phyloP scores from a whole-genome alignment of 2,113 vertebrate genomes.

The Caranx ignobilis region DNA sequence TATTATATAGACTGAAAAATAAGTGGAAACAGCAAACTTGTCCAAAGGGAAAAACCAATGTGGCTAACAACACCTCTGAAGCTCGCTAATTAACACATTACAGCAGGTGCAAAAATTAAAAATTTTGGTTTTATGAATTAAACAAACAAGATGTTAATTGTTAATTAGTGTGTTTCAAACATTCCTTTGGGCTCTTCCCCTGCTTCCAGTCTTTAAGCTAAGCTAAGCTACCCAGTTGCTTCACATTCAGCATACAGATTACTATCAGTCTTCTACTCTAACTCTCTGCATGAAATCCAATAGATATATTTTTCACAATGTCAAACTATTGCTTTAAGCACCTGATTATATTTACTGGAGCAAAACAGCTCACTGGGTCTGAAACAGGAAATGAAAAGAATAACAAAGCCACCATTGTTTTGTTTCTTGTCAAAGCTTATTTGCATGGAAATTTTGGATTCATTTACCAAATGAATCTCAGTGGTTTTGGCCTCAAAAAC shows the following conservation, averaged over 20 bases:
- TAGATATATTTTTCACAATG: neutral
- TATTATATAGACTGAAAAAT: neutral
- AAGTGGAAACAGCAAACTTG: neutral
- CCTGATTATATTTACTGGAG: neutral
- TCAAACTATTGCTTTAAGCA: neutral
- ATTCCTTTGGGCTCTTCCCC: too few species aligned
- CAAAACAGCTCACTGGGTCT: neutral
- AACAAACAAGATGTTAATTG: neutral
- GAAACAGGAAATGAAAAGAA: neutral
- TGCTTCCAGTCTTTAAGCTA: neutral
- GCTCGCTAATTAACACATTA: neutral
- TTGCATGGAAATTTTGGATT: neutral
- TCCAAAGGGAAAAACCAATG: neutral
- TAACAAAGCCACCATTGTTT: neutral
- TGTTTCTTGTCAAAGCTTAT: neutral
- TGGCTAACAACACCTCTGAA: neutral
- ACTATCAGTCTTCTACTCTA: neutral
- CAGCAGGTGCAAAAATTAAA: neutral
- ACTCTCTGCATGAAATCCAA: neutral
- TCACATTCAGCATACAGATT: neutral
- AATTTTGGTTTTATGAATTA: conserved; percentile 13
- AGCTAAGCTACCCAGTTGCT: neutral
- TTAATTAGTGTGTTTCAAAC: neutral
- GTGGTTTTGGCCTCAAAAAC: neutral
- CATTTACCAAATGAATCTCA: neutral